Evolutionary conservation across 2,113 vertebrate species (phyloP), one percentile per base, ranked within the genome.

Genomic region (Elgaria multicarinata): DNA sequence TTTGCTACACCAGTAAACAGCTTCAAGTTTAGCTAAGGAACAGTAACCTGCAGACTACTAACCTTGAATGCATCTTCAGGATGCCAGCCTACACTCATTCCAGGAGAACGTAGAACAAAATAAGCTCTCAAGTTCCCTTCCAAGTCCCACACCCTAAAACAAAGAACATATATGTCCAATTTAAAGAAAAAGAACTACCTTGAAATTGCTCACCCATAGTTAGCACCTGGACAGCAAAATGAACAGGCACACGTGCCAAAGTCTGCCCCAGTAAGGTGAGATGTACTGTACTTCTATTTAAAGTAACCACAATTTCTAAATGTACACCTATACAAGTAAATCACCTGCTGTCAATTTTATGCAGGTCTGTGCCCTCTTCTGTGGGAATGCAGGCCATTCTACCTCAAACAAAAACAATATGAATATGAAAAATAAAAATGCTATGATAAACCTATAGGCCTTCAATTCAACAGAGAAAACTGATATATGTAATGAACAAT

Each of bases 81-180:
- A 96, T 99, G 99, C 99, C 99, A 99, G 95, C 98, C 98, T 86
- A 99, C 98, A 92, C 98, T 99, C 97, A 99, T 97, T 88, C 99
- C 99, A 86, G 99, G 98, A 85, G 99, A 99, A 87, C 97, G 97
- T 69, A 99, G 97, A 94, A 98, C 97, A 95, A 99, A 98, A 87
- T 96, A 96, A 66, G 97, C 93, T 31, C 96, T 98, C 91, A 98
- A 98, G 89, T 97, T 97, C 88, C 98, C 98, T 82, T 98, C 98
- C 95, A 99, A 97, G 96, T 98, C 98, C 99, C 99, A 99, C 92
- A 99, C 95, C 92, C 99, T 99, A 95, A 71, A 87, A 83, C 85
- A 87, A 92, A 55, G 28, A 31, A 69, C n/a, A 71, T 33, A 71
- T 44, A 42, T 71, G 33, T 13, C 10, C 33, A 71, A 71, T 71